Evolutionary conservation across 2,888 invertebrate genomes (phyloP).

Genomic region (Caenorhabditis japonica): DNA sequence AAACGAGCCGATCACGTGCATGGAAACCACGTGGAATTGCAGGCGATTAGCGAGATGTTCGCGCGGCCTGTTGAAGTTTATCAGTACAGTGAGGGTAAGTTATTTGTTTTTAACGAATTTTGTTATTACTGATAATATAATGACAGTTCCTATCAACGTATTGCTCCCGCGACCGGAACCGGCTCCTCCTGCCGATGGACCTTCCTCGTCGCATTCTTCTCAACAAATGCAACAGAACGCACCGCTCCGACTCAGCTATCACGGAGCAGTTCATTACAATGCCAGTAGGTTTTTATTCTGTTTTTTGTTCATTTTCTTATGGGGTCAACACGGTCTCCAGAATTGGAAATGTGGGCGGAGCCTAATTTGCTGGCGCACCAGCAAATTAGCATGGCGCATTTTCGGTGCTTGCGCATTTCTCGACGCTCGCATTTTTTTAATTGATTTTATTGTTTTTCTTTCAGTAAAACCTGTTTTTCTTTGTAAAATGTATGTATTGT

Average conservation of each 20-base stretch:
- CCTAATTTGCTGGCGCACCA: too few relatives aligned
- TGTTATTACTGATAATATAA: too few relatives aligned
- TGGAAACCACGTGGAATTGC: conserved; percentile 92
- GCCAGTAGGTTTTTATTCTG: conserved; percentile 78
- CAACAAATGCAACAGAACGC: conserved; percentile 71
- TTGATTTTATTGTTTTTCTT: too few relatives aligned
- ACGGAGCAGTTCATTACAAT: conserved; percentile 89
- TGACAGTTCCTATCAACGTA: conserved; percentile 85
- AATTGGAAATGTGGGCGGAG: too few relatives aligned
- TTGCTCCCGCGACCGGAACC: conserved; percentile 82
- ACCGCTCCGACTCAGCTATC: conserved; percentile 88
- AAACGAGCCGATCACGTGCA: conserved; percentile 87
- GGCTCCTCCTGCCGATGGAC: neutral
- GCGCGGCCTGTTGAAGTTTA: conserved; percentile 90
- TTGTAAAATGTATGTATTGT: too few relatives aligned
- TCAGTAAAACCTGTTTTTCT: too few relatives aligned
- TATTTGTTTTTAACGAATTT: too few relatives aligned
- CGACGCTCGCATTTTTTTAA: too few relatives aligned
- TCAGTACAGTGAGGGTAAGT: conserved; percentile 84
- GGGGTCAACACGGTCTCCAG: too few relatives aligned
- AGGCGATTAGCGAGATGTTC: conserved; percentile 90
- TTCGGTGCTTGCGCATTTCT: too few relatives aligned
- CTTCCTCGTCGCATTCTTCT: conserved; percentile 1
- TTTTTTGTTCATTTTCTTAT: neutral
- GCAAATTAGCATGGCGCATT: too few relatives aligned